phyloP scores from a whole-genome alignment of 2,888 invertebrate species.

The Lucinisca nassula region DNA sequence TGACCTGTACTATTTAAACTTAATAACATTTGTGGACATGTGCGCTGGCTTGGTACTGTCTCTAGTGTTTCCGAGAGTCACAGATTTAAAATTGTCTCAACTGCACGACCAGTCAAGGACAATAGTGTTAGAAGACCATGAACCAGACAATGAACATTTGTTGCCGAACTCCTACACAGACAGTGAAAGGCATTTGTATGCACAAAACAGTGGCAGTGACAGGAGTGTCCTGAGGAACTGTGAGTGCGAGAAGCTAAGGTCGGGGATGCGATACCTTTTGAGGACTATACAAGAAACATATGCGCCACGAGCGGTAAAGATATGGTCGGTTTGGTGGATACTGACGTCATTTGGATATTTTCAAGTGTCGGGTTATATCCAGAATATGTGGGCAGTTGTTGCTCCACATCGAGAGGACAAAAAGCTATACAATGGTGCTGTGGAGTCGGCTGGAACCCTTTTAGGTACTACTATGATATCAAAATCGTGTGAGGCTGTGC shows the following conservation, averaged over 20 bases:
- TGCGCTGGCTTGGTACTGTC: slow-evolving; percentile 56
- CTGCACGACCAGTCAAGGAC: too few species aligned
- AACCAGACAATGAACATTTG: too few species aligned
- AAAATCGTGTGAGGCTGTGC: too few species aligned
- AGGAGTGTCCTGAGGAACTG: too few species aligned
- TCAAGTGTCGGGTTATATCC: slow-evolving; percentile 93
- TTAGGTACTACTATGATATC: slow-evolving; percentile 90
- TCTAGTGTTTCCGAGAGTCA: background rate
- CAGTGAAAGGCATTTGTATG: too few species aligned
- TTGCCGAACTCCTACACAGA: too few species aligned
- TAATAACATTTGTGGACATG: slow-evolving; percentile 93
- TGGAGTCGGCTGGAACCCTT: slow-evolving; percentile 93
- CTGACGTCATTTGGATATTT: slow-evolving; percentile 92
- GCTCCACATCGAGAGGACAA: slow-evolving; percentile 73
- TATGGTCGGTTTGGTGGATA: slow-evolving; percentile 95
- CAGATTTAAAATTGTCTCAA: slow-evolving; percentile 39
- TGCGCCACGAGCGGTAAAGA: slow-evolving; percentile 89
- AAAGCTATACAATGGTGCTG: slow-evolving; percentile 92
- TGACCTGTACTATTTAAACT: slow-evolving; percentile 93
- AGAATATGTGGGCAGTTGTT: slow-evolving; percentile 93
- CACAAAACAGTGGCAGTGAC: too few species aligned
- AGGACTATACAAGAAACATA: slow-evolving; percentile 35
- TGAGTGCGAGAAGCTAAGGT: background rate
- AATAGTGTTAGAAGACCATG: too few species aligned
- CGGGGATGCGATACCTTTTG: background rate